These are phyloP conservation scores for Papilio elwesi DNA, from an alignment of 2,888 invertebrate genomes.

Conservation along the genomic window DNA sequence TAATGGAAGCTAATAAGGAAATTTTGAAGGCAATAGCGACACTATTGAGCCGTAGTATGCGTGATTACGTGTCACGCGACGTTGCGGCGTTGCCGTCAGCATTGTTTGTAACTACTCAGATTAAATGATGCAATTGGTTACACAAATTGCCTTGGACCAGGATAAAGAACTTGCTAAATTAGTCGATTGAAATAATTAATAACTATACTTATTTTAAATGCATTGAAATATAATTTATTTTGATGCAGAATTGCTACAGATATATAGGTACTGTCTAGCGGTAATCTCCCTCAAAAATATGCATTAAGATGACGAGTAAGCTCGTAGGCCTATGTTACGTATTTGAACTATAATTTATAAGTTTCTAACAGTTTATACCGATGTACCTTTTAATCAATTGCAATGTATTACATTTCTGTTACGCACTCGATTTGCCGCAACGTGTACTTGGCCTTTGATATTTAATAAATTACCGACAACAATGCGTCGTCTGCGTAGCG, in stretches of 20 bases:
- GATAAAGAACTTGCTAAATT: slow-evolving; percentile 28
- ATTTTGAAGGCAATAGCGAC: slow-evolving; percentile 26
- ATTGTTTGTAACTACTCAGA: slow-evolving; percentile 33
- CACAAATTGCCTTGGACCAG: slow-evolving; percentile 25
- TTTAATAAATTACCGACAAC: slow-evolving; percentile 52
- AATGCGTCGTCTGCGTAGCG: slow-evolving; percentile 45
- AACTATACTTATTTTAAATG: too few relatives aligned
- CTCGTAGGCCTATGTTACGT: too few relatives aligned
- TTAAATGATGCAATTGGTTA: slow-evolving; percentile 30
- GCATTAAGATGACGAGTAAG: too few relatives aligned
- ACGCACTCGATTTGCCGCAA: slow-evolving; percentile 20
- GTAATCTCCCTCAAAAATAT: too few relatives aligned
- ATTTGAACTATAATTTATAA: neutral
- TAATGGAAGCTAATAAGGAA: slow-evolving; percentile 18
- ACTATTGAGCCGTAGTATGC: slow-evolving; percentile 21
- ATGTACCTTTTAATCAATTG: neutral
- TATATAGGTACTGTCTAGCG: too few relatives aligned
- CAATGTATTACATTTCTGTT: neutral
- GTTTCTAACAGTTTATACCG: neutral
- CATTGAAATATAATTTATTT: too few relatives aligned
- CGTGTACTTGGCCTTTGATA: slow-evolving; percentile 47
- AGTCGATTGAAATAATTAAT: slow-evolving; percentile 23
- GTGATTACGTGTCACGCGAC: slow-evolving; percentile 14
- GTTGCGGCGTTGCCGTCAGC: slow-evolving; percentile 27
- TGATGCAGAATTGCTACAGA: too few relatives aligned